phyloP scores from a whole-genome alignment of 2,113 vertebrate species.

The Equus quagga region DNA sequence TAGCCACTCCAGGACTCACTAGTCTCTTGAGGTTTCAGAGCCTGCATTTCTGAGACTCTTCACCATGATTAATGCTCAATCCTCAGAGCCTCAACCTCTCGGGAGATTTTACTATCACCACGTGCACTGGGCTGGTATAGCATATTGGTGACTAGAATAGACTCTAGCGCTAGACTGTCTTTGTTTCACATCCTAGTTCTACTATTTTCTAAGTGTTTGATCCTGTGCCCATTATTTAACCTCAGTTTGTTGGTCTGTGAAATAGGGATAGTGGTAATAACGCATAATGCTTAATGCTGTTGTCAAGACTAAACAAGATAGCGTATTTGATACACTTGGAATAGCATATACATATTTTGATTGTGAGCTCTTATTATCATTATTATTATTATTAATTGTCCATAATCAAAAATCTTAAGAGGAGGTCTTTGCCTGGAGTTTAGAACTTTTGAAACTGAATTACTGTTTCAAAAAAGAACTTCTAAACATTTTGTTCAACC shows the following conservation, averaged over 20 bases:
- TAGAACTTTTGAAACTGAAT: neutral
- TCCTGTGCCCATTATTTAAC: neutral
- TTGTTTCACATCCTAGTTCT: neutral
- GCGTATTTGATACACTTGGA: neutral
- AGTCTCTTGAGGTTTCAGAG: neutral
- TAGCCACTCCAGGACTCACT: neutral
- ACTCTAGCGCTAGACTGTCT: neutral
- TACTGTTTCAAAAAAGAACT: neutral
- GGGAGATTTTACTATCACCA: neutral
- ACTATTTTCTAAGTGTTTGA: neutral
- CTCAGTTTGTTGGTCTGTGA: neutral
- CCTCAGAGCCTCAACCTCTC: neutral
- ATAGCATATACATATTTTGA: neutral
- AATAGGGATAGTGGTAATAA: neutral
- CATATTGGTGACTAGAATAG: neutral
- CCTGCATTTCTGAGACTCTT: conserved; percentile 2
- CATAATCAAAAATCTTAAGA: neutral
- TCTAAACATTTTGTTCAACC: neutral
- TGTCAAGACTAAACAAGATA: neutral
- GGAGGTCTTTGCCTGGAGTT: neutral
- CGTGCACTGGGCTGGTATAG: too few species aligned
- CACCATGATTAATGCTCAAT: neutral
- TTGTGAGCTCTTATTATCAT: neutral
- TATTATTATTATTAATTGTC: conserved; percentile 36
- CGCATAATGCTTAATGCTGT: neutral